phyloP scores from a whole-genome alignment of 2,113 vertebrate species.

The Uropsilus gracilis region DNA sequence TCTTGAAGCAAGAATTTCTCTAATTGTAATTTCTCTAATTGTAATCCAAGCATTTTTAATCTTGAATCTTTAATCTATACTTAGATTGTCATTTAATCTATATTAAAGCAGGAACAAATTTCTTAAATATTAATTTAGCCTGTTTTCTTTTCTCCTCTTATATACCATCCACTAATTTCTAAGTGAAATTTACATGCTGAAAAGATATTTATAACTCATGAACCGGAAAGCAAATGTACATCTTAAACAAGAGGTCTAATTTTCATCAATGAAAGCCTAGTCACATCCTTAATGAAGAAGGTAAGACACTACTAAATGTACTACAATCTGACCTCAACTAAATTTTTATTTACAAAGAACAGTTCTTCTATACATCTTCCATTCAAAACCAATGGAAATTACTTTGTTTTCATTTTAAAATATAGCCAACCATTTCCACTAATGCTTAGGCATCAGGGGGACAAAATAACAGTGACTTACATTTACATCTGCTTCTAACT shows the following conservation, averaged over 20 bases:
- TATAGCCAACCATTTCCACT: conserved; percentile 14
- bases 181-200: neutral
- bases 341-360: conserved; percentile 34
- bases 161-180: conserved; percentile 43
- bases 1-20: too few relatives aligned
- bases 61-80: too few relatives aligned
- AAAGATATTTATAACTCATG: conserved; percentile 36
- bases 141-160: neutral
- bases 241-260: conserved; percentile 35
- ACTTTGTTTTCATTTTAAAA: conserved; percentile 71
- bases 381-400: neutral
- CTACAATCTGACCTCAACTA: neutral
- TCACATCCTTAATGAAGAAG: neutral
- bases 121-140: conserved; percentile 45
- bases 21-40: too few relatives aligned
- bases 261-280: conserved; percentile 11
- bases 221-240: conserved; percentile 32
- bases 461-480: conserved; percentile 73
- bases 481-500: conserved; percentile 74
- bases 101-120: neutral
- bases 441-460: conserved; percentile 41
- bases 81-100: too few relatives aligned
- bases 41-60: conserved; percentile 11
- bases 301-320: conserved; percentile 3
- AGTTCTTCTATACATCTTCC: neutral